A percentile compares a stretch with the other conserved stretches of the same genome.
Evolutionary conservation across 2,113 vertebrate genomes (phyloP).

Genomic region (Lophius piscatorius): DNA sequence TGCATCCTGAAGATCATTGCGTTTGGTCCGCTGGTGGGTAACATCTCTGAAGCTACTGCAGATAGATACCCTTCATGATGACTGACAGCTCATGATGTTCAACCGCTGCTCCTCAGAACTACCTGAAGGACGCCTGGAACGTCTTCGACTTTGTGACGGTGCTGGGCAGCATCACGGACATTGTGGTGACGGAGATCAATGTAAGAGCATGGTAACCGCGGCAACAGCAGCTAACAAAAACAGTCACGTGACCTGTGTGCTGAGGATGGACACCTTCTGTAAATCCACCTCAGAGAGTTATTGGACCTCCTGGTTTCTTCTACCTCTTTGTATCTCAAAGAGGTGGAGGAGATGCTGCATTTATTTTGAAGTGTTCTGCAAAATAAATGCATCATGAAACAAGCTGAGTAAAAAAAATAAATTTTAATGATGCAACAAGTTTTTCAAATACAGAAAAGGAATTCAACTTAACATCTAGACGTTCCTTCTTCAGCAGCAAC

Average conservation of each 20-base stretch:
- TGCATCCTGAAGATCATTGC: constrained; percentile 96
- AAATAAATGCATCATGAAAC: no score
- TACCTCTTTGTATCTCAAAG: no score
- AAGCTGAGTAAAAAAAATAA: no score
- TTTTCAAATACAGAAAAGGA: no score
- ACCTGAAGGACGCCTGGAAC: constrained; percentile 98
- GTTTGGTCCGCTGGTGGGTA: constrained; percentile 91
- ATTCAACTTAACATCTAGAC: no score
- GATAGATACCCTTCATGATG: not conserved
- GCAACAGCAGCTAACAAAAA: no score
- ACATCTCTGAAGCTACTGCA: not conserved
- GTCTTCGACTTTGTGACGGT: constrained; percentile 99
- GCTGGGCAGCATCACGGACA: constrained; percentile 98
- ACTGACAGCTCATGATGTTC: not conserved
- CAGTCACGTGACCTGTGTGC: no score
- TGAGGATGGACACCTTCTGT: not conserved
- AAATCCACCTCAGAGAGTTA: constrained; percentile 1
- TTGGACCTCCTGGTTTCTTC: no score
- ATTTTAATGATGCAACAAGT: no score
- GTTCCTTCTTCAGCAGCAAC: no score
- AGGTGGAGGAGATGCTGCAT: no score
- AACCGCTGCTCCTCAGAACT: constrained; percentile 55
- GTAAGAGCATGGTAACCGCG: constrained; percentile 93
- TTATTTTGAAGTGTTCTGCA: no score
- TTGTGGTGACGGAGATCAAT: constrained; percentile 97